A percentile compares a stretch with the other conserved stretches of the same genome.
Evolutionary conservation across 2,797 vertebrate genomes (phyloP).

Genomic region (Melanotaenia nigrans): DNA sequence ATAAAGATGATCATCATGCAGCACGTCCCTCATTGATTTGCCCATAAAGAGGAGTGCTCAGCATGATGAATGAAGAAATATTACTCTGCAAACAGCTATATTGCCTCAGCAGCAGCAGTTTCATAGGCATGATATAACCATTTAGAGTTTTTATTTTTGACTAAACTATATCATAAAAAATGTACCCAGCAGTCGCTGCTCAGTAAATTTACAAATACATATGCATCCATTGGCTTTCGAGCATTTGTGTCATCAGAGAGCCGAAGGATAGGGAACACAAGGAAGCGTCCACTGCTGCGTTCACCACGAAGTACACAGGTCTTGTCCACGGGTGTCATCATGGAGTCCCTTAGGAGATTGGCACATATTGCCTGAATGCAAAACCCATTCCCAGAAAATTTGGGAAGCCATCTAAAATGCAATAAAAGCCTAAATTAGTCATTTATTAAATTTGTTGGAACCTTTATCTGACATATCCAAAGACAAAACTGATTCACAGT

Average conservation of each 20-base stretch:
- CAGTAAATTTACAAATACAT: constrained; percentile 54
- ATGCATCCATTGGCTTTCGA: constrained; percentile 59
- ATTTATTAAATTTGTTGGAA: background rate
- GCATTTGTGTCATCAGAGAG: constrained; percentile 44
- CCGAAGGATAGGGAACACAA: constrained; percentile 32
- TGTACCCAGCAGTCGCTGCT: constrained; percentile 47
- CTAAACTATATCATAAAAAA: constrained; percentile 64
- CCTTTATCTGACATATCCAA: background rate
- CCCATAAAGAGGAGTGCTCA: constrained; percentile 33
- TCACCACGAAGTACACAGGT: constrained; percentile 37
- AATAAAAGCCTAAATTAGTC: background rate
- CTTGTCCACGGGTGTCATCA: constrained; percentile 17
- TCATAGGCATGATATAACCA: constrained; percentile 54
- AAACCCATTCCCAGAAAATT: too few relatives aligned
- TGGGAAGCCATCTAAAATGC: constrained; percentile 19
- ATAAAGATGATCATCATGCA: constrained; percentile 58
- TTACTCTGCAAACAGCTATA: constrained; percentile 44
- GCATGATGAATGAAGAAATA: constrained; percentile 60
- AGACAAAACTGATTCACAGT: background rate
- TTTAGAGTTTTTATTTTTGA: constrained; percentile 60
- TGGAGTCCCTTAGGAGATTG: constrained; percentile 40
- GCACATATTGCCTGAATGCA: constrained; percentile 41
- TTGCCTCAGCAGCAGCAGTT: constrained; percentile 47
- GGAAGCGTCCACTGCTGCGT: constrained; percentile 29
- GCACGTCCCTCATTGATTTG: constrained; percentile 56